Conservation (phyloP, 1,140 invertebrate species). For the Stegodyphus dumicola region DNA sequence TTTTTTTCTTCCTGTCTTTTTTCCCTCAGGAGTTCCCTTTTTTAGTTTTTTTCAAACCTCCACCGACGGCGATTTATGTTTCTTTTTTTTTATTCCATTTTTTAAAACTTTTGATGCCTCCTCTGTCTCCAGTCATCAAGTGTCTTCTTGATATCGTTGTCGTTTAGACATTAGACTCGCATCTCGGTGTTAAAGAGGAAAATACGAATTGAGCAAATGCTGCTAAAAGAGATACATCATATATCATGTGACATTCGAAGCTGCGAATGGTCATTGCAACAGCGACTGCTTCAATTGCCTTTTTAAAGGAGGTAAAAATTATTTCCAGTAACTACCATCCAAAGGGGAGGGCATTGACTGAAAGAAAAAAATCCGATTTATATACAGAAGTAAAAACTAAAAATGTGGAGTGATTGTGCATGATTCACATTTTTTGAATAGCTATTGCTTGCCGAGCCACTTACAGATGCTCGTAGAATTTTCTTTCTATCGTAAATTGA, state of each 20-base stretch:
- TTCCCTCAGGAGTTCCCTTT: constrained; percentile 2
- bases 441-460: constrained; percentile 7
- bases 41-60: constrained; percentile 24
- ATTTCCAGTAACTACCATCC: constrained; percentile 49
- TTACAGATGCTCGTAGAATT: not conserved
- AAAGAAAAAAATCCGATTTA: not conserved
- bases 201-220: constrained; percentile 49
- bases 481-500: not conserved
- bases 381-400: constrained; percentile 25
- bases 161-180: constrained; percentile 41
- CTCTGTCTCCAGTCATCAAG: constrained; percentile 31
- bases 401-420: not conserved
- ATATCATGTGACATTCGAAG: constrained; percentile 19
- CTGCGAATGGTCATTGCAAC: constrained; percentile 27
- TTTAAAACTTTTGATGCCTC: not conserved
- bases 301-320: constrained; percentile 44
- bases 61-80: constrained; percentile 26
- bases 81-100: not conserved
- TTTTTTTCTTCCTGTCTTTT: not conserved
- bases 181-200: constrained; percentile 20
- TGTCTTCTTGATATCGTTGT: constrained; percentile 19
- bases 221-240: constrained; percentile 55
- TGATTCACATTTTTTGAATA: constrained; percentile 18
- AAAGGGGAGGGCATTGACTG: not conserved
- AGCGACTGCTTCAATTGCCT: constrained; percentile 28